phyloP scores from a whole-genome alignment of 2,888 invertebrate genomes.

The Tenthredo scrophulariae region DNA sequence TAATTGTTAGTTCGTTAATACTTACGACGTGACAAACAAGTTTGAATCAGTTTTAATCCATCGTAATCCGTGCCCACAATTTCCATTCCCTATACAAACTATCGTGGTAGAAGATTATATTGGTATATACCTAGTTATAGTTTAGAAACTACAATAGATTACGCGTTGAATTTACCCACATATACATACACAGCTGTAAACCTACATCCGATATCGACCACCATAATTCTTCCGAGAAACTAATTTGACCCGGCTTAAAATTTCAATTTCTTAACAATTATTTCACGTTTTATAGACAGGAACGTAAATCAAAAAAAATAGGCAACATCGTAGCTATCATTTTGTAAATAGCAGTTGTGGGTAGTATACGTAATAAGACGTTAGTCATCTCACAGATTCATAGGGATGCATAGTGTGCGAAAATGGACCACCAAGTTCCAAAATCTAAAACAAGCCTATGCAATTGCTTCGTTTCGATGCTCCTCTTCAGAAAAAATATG shows the following conservation, averaged over 20 bases:
- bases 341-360: background rate
- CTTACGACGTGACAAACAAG: slow-evolving; percentile 31
- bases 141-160: slow-evolving; percentile 36
- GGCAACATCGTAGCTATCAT: background rate
- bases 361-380: background rate
- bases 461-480: too few species aligned
- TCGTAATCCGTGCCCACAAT: slow-evolving; percentile 25
- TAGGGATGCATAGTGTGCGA: background rate
- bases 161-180: background rate
- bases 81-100: slow-evolving; percentile 35
- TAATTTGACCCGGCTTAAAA: slow-evolving; percentile 1
- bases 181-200: background rate
- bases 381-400: background rate
- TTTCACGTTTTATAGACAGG: background rate
- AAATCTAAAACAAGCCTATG: too few species aligned
- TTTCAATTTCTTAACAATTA: background rate
- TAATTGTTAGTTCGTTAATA: slow-evolving; percentile 32
- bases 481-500: background rate
- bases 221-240: background rate
- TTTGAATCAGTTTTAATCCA: slow-evolving; percentile 36
- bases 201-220: background rate
- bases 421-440: too few species aligned
- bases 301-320: background rate
- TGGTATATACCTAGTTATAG: slow-evolving; percentile 24
- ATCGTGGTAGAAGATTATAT: slow-evolving; percentile 20